Percentiles rank a stretch among this genome's conserved stretches.
Evolutionary conservation across 2,797 vertebrate species (phyloP).

Genomic region (Threskiornis aethiopicus): DNA sequence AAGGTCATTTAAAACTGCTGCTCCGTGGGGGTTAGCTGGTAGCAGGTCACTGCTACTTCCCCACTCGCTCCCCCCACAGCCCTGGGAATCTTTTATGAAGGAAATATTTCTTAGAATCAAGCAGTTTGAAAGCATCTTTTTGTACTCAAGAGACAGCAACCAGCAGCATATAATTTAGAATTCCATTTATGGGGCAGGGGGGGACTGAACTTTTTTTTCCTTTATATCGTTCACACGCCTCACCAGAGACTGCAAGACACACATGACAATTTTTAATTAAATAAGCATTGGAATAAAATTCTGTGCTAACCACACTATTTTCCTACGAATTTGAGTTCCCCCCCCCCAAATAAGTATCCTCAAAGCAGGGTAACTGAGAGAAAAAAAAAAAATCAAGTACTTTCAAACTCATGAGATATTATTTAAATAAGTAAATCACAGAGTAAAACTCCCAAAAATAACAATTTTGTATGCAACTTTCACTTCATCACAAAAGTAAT

Average conservation of each 20-base stretch:
- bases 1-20: neutral
- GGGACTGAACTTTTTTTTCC: neutral
- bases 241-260: neutral
- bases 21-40: neutral
- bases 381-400: neutral
- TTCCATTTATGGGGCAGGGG: neutral
- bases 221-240: neutral
- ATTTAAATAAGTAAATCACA: neutral
- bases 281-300: neutral
- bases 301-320: neutral
- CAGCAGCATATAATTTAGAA: slow-evolving; percentile 20
- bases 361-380: neutral
- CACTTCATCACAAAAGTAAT: neutral
- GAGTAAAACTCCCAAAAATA: neutral
- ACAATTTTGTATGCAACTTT: neutral
- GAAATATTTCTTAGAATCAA: neutral
- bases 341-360: neutral
- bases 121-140: neutral
- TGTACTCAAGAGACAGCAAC: neutral
- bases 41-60: neutral
- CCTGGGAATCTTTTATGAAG: neutral
- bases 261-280: neutral
- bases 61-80: neutral
- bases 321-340: neutral
- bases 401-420: neutral